Evolutionary conservation across 1,140 invertebrate genomes (phyloP).

Genomic region (Holotrichia oblita): DNA sequence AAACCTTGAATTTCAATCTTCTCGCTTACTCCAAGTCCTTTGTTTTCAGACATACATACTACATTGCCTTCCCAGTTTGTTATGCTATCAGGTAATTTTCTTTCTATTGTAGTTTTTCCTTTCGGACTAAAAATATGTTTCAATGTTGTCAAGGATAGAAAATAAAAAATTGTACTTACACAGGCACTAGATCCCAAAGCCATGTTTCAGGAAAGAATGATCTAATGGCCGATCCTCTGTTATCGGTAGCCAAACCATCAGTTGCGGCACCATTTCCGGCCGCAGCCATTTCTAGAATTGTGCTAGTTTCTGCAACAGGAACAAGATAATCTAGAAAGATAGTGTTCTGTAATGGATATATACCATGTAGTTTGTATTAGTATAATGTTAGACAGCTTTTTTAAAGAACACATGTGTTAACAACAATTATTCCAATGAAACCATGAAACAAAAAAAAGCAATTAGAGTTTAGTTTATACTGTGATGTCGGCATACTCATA

Average conservation of each 20-base stretch:
- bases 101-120: conserved; percentile 29
- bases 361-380: no score
- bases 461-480: no score
- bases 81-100: conserved; percentile 74
- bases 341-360: no score
- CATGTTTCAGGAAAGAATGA: conserved; percentile 76
- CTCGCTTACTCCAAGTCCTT: conserved; percentile 72
- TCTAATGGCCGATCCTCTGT: conserved; percentile 58
- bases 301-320: no score
- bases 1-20: conserved; percentile 70
- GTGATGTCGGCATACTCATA: no score
- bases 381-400: no score
- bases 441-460: no score
- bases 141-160: neutral
- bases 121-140: neutral
- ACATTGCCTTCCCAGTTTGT: conserved; percentile 78
- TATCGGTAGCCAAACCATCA: neutral
- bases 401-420: no score
- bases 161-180: conserved; percentile 58
- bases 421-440: no score
- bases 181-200: conserved; percentile 70
- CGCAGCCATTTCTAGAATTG: no score
- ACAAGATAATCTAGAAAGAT: no score
- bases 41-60: conserved; percentile 70
- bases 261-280: neutral